Evolutionary conservation across 2,888 invertebrate genomes (phyloP), one percentile per base, ranked within the genome.

Genomic region (Eumerus sabulonum): DNA sequence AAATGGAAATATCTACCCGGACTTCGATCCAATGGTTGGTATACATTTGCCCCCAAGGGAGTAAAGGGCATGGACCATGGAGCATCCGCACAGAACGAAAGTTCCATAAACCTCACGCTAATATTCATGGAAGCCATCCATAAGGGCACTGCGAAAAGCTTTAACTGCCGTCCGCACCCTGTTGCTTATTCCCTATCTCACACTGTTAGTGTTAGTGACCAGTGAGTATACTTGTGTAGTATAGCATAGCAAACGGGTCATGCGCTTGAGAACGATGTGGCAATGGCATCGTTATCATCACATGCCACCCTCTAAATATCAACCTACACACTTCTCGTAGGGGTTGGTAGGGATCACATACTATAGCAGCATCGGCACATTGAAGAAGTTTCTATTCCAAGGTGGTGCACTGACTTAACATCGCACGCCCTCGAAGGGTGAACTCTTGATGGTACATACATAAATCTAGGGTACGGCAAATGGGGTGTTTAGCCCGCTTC

Each of bases 401-500:
- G 74, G 79, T 79, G 79, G 74, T 79, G 79, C 79, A 79, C 79
- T 79, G 79, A 79, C 79, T 79, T 79, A 79, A 79, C 79, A 79
- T 74, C 79, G 74, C 79, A 79, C 79, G 74, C 79, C 79, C 79
- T 79, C 74, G 9, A 18, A 56, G 68, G 74, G 74, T 79, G 74
- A 79, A 79, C 74, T 68, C 64, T 60, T 74, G 54, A 56, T 79
- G 54, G 60, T 79, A 70, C 54, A 56, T 79, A 70, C 54, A 79
- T 67, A 72, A 63, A 63, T 53, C 54, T 62, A 19, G 44, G 19
- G 57, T 9, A 14, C 27, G 16, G 47, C n/a, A n/a, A n/a, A 19
- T 53, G 56, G 36, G 44, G 40, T 48, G 40, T 40, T 40, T 11
- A 54, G 38, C 45, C 42, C 59, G 27, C 27, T 27, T 7, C 27